Base-by-base conservation (phyloP, 2,113 vertebrate species). In the Corvus cornix region DNA sequence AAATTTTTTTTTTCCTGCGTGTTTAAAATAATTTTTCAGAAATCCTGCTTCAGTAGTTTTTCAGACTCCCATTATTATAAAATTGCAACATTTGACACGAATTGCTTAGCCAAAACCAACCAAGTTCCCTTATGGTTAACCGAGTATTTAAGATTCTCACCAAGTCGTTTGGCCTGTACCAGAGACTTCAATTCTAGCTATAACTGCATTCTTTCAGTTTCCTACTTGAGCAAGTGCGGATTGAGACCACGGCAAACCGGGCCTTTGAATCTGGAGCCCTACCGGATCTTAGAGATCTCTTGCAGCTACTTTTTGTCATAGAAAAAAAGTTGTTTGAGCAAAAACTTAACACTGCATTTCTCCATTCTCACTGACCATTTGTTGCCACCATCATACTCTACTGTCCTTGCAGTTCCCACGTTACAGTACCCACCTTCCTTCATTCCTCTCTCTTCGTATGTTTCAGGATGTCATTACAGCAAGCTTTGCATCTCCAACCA, bases 21-120 rank as follows among this genome's bases (percentile, higher is more conserved):
- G 3, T 75, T 90, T 72, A 60, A 95, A 95, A 78, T 51, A 20
- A 33, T 63, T 87, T 84, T 74, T 74, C 48, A 77, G 53, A 64
- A 39, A 35, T 77, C 7, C 7, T 62, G 27, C 33, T 70, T 64
- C n/a, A 60, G 27, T 35, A 85, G 35, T 72, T 70, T 79, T 68
- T 56, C 41, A 85, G 67, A 53, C 15, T 76, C 39, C 13, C 11
- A 5, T 52, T 76, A 43, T 35, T 73, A 52, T 31, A 33, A 80
- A 88, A 80, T 30, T 20, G 19, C 46, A 86, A 48, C 3, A 49
- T 80, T 66, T 74, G 13, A 63, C 66, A 73, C 8, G 0, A 87
- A 69, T 55, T 30, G 2, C 11, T 73, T 39, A 17, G 35, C 19
- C 31, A 53, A 86, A 69, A 26, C 19, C n/a, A 75, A 59, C 5